Percentiles rank a stretch among this genome's conserved stretches.
Conservation (phyloP, 2,797 vertebrate genomes). For the Rhynchonycteris naso region DNA sequence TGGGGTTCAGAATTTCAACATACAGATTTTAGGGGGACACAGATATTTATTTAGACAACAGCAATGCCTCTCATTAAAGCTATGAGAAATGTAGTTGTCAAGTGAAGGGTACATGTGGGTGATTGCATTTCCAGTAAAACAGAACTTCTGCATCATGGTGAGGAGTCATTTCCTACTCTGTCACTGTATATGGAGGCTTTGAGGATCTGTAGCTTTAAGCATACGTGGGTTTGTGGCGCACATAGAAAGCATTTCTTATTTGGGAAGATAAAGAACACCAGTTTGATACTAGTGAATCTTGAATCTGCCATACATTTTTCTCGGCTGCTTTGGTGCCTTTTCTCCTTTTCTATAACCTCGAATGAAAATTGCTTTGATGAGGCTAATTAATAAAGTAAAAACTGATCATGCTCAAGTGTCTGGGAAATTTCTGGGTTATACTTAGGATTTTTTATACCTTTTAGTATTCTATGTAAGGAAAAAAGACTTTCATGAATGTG, state of each 20-base stretch:
- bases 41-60: neutral
- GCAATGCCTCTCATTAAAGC: neutral
- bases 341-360: neutral
- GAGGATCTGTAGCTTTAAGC: neutral
- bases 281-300: neutral
- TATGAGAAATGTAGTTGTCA: neutral
- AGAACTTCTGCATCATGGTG: neutral
- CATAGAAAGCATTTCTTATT: neutral
- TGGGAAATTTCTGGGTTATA: neutral
- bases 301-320: neutral
- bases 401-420: neutral
- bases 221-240: neutral
- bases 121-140: neutral
- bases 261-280: neutral
- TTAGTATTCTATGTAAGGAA: neutral
- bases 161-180: neutral
- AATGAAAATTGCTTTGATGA: neutral
- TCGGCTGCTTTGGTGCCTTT: neutral
- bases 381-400: neutral
- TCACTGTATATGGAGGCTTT: neutral
- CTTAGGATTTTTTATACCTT: neutral
- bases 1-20: neutral
- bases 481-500: neutral
- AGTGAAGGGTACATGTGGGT: neutral
- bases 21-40: neutral